These are phyloP conservation scores for Abrostola triplasia DNA, from an alignment of 2,888 invertebrate genomes.

Conservation along the genomic window DNA sequence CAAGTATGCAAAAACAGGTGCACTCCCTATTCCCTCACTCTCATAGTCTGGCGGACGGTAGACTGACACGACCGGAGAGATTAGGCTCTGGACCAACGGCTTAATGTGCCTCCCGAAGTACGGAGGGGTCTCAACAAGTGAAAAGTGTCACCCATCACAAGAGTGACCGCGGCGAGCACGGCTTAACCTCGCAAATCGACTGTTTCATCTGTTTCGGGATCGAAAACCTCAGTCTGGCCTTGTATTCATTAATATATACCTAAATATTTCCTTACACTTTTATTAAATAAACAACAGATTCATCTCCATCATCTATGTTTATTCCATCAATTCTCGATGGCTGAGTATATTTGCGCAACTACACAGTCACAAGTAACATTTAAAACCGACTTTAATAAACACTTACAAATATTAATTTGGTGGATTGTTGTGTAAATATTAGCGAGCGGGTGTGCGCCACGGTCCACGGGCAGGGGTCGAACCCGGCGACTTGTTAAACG, in stretches of 20 bases:
- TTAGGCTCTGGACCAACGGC: too few species aligned
- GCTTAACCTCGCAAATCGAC: too few species aligned
- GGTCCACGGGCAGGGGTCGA: slow-evolving; percentile 70
- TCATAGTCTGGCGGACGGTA: too few species aligned
- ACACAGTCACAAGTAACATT: slow-evolving; percentile 51
- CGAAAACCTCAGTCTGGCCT: too few species aligned
- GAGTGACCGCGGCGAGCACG: too few species aligned
- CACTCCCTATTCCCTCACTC: too few species aligned
- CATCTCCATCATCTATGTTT: slow-evolving; percentile 8
- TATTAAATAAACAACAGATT: background rate
- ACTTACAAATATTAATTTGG: slow-evolving; percentile 78
- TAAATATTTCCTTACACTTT: background rate
- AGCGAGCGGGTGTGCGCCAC: slow-evolving; percentile 66
- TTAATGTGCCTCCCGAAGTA: too few species aligned
- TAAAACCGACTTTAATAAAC: slow-evolving; percentile 68
- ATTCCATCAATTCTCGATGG: slow-evolving; percentile 46
- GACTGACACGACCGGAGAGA: too few species aligned
- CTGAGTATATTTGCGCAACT: slow-evolving; percentile 40
- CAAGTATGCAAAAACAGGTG: too few species aligned
- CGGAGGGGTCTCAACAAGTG: too few species aligned
- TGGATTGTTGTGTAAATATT: slow-evolving; percentile 78
- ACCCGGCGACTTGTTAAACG: slow-evolving; percentile 25
- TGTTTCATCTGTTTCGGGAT: background rate
- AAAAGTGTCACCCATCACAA: too few species aligned
- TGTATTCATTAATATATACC: background rate